Evolutionary conservation across 2,113 vertebrate genomes (phyloP).

Genomic region (Lathamus discolor): DNA sequence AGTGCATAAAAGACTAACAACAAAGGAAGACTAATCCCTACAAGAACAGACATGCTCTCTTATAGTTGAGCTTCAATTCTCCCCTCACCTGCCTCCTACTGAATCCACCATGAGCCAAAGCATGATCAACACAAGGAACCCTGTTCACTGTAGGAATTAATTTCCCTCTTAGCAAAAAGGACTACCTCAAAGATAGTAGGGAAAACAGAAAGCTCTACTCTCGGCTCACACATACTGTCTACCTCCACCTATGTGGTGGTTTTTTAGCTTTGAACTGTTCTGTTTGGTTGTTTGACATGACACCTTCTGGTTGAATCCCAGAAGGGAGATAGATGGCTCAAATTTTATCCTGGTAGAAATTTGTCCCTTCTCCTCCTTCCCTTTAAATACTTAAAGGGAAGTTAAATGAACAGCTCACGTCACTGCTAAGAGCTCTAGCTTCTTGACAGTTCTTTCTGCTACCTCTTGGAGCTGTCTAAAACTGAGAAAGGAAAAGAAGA

Average conservation of each 20-base stretch:
- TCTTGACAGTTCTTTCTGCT: neutral
- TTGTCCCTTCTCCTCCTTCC: neutral
- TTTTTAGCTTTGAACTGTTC: neutral
- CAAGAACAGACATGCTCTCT: neutral
- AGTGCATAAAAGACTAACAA: neutral
- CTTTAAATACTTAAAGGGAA: neutral
- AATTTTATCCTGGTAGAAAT: neutral
- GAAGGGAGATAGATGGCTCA: neutral
- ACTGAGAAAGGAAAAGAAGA: neutral
- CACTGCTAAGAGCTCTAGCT: neutral
- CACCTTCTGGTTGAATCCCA: neutral
- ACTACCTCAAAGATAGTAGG: neutral
- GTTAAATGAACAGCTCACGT: neutral
- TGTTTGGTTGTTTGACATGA: neutral
- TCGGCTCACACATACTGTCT: neutral
- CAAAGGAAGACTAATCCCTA: neutral
- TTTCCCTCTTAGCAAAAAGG: neutral
- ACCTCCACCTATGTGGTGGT: neutral
- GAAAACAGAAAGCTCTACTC: neutral
- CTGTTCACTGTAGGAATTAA: neutral
- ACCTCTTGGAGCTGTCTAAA: neutral
- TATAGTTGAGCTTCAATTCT: neutral
- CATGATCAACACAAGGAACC: neutral
- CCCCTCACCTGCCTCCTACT: neutral
- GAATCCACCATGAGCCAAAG: neutral